phyloP scores from a whole-genome alignment of 2,113 vertebrate genomes.

The Clarias macrocephalus region DNA sequence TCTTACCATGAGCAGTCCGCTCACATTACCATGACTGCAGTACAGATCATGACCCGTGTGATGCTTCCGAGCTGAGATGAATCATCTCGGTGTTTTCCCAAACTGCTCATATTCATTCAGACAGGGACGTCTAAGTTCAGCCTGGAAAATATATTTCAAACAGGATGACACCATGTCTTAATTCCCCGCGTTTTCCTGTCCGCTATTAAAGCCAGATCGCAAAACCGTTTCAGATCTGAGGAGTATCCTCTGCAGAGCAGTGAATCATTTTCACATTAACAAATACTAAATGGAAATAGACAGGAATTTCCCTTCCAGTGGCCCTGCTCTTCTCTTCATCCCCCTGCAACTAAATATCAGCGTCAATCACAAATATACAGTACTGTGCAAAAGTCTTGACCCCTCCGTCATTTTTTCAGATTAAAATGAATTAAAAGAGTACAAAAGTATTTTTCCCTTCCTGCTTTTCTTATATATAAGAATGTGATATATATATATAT shows the following conservation, averaged over 20 bases:
- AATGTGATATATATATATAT: too few species aligned
- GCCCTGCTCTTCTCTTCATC: neutral
- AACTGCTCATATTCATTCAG: neutral
- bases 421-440: too few species aligned
- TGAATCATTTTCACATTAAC: slow-evolving; percentile 56
- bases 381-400: too few species aligned
- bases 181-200: neutral
- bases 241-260: slow-evolving; percentile 18
- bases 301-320: neutral
- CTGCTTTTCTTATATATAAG: too few species aligned
- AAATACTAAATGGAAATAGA: slow-evolving; percentile 58
- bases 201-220: neutral
- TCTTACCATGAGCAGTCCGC: neutral
- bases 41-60: neutral
- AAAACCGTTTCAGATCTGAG: neutral
- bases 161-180: neutral
- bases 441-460: too few species aligned
- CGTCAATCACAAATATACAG: neutral
- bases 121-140: neutral
- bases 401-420: too few species aligned
- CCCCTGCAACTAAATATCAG: neutral
- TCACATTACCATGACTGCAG: neutral
- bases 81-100: neutral
- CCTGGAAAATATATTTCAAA: slow-evolving; percentile 4
- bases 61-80: neutral